Conservation (phyloP, 1,140 invertebrate genomes). For the Oncopodura yosiiana region DNA sequence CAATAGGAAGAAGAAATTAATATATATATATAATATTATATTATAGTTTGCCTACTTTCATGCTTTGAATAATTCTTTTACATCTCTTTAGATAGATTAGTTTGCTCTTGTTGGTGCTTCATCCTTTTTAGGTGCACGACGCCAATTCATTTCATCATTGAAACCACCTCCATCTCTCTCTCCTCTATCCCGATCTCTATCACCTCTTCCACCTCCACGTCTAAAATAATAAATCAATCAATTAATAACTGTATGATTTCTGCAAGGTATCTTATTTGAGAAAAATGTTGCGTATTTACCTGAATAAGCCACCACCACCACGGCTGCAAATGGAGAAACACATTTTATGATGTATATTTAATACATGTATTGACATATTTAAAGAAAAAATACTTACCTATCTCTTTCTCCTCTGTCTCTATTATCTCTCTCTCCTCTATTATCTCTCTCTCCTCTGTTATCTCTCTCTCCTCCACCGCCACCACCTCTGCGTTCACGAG, state of each 20-base stretch:
- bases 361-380: too few relatives aligned
- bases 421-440: not conserved
- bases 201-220: not conserved
- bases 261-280: too few relatives aligned
- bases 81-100: too few relatives aligned
- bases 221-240: not conserved
- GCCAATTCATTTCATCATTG: conserved; percentile 1
- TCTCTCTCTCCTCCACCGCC: conserved; percentile 1
- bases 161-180: conserved; percentile 6
- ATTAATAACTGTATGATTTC: too few relatives aligned
- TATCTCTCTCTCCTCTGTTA: not conserved
- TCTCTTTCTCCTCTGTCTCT: not conserved
- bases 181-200: not conserved
- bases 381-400: too few relatives aligned
- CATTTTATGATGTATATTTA: too few relatives aligned
- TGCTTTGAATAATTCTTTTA: too few relatives aligned
- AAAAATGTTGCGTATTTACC: too few relatives aligned
- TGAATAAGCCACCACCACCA: not conserved
- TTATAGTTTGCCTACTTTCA: too few relatives aligned
- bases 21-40: too few relatives aligned
- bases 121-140: not conserved
- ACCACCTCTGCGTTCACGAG: not conserved
- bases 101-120: not conserved
- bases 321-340: too few relatives aligned
- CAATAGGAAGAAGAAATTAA: too few relatives aligned